Evolutionary conservation across 2,888 invertebrate species (phyloP).

Genomic region (Noctua comes): DNA sequence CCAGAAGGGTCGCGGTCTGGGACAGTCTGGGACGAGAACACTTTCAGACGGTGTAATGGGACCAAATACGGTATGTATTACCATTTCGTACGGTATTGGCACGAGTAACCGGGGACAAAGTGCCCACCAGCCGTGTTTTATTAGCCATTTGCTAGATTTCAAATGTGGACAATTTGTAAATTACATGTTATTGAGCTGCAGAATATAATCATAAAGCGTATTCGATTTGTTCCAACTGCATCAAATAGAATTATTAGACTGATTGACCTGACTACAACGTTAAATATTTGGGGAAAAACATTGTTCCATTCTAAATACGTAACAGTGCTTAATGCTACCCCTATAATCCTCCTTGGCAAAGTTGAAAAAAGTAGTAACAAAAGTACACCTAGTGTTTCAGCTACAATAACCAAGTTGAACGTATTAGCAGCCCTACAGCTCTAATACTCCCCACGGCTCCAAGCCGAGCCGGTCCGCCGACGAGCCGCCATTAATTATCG

Average conservation of each 20-base stretch:
- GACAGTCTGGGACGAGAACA: not conserved
- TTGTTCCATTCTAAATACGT: not conserved
- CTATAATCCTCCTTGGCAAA: not conserved
- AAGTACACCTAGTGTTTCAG: not conserved
- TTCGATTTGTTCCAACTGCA: not conserved
- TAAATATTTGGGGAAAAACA: not conserved
- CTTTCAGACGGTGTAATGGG: slow-evolving; percentile 14
- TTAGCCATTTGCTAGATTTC: not conserved
- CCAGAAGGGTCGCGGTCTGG: slow-evolving; percentile 41
- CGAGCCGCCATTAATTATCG: slow-evolving; percentile 54
- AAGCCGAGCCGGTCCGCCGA: slow-evolving; percentile 3
- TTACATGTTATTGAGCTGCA: not conserved
- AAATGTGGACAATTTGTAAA: not conserved
- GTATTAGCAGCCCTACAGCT: slow-evolving; percentile 20
- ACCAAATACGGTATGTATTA: slow-evolving; percentile 13
- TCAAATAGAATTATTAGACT: too few species aligned
- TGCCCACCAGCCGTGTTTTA: not conserved
- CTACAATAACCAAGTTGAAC: slow-evolving; percentile 14
- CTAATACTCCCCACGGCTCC: slow-evolving; percentile 29
- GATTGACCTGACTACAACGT: too few species aligned
- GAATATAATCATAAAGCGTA: not conserved
- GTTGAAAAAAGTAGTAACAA: not conserved
- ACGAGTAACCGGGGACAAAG: not conserved
- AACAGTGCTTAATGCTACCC: not conserved
- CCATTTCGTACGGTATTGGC: not conserved